A percentile compares a stretch with the other conserved stretches of the same genome.
These are phyloP conservation scores for Orestias chungarensis DNA, from an alignment of 2,797 vertebrate genomes.

Conservation along the genomic window DNA sequence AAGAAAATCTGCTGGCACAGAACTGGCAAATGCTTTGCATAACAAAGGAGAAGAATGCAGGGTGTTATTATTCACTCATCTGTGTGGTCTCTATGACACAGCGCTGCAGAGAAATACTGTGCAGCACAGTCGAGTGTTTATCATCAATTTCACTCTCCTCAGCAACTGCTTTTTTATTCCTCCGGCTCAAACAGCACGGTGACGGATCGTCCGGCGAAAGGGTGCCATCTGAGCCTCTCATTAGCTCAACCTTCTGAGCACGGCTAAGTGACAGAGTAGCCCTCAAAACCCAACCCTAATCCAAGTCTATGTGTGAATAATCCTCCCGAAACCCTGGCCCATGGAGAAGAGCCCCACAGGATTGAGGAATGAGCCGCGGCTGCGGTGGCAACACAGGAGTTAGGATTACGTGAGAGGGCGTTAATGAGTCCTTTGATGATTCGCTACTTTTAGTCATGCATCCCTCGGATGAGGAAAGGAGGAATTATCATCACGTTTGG, in stretches of 20 bases:
- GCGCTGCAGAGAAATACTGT: conserved; percentile 38
- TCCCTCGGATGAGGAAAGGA: conserved; percentile 59
- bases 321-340: conserved; percentile 66
- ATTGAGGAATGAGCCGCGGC: conserved; percentile 45
- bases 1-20: conserved; percentile 25
- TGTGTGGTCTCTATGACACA: conserved; percentile 45
- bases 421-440: conserved; percentile 70
- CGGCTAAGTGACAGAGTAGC: conserved; percentile 64
- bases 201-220: conserved; percentile 45
- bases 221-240: conserved; percentile 64
- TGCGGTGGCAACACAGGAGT: conserved; percentile 46
- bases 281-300: conserved; percentile 74
- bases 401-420: conserved; percentile 57
- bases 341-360: conserved; percentile 37
- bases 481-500: conserved; percentile 71
- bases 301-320: conserved; percentile 70
- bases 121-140: conserved; percentile 39
- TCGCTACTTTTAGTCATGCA: conserved; percentile 53
- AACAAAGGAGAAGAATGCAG: conserved; percentile 38
- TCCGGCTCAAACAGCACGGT: conserved; percentile 24
- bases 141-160: conserved; percentile 52
- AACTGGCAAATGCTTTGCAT: conserved; percentile 46
- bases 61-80: conserved; percentile 43
- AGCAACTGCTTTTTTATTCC: conserved; percentile 37
- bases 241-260: conserved; percentile 68